phyloP scores from a whole-genome alignment of 2,888 invertebrate genomes.

The Rhagium mordax region DNA sequence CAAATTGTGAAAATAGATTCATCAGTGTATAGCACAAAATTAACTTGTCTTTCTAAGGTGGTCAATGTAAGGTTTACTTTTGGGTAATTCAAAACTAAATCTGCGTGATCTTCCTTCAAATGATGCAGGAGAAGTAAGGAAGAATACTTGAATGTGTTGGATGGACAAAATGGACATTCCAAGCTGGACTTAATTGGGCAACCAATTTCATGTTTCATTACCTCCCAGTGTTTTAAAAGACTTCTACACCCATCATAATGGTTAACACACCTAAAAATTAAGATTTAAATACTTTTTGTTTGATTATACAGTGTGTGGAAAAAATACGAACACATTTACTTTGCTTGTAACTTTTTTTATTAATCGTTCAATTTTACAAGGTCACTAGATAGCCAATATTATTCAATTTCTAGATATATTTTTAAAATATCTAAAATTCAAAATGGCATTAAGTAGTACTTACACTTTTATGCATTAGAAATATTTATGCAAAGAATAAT shows the following conservation, averaged over 20 bases:
- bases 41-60: neutral
- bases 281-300: too few species aligned
- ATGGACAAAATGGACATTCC: neutral
- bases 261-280: neutral
- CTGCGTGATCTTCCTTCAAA: neutral
- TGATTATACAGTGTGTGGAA: too few species aligned
- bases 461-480: too few species aligned
- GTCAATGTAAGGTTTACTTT: neutral
- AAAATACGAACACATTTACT: too few species aligned
- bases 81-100: neutral
- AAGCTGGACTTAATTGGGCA: neutral
- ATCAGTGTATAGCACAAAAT: neutral
- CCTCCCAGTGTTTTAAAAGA: neutral
- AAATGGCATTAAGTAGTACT: too few species aligned
- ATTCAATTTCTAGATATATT: too few species aligned
- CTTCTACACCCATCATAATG: neutral
- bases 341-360: too few species aligned
- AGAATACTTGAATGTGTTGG: neutral
- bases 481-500: too few species aligned
- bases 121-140: neutral
- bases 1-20: neutral
- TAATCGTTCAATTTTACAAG: too few species aligned
- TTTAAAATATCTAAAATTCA: too few species aligned
- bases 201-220: neutral
- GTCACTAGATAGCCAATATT: too few species aligned